Evolutionary conservation across 2,113 vertebrate genomes (phyloP).

Genomic region (Daboia siamensis): DNA sequence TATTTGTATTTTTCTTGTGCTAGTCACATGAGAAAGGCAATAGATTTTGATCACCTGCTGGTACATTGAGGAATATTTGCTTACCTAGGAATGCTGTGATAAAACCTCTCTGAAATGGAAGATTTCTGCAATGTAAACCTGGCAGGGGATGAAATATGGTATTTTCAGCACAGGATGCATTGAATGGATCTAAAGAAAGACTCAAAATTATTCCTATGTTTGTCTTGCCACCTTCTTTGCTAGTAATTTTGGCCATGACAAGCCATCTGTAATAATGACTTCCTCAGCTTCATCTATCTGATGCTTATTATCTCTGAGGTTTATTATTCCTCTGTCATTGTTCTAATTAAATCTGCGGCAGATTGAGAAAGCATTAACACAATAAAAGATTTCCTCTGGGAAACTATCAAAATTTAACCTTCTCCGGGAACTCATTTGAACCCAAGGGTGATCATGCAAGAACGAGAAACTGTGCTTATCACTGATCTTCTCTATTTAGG

Average conservation of each 20-base stretch:
- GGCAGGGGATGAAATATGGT: neutral
- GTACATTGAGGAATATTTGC: neutral
- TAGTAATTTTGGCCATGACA: neutral
- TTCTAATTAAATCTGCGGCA: constrained; percentile 41
- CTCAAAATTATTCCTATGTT: accelerated
- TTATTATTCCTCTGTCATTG: constrained; percentile 25
- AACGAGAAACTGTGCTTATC: neutral
- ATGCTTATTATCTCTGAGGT: constrained; percentile 20
- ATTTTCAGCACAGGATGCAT: neutral
- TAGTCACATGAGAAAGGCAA: constrained; percentile 4
- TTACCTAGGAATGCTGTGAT: neutral
- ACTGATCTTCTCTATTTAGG: neutral
- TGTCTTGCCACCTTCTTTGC: neutral
- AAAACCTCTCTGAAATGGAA: neutral
- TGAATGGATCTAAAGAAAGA: neutral
- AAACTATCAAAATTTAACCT: constrained; percentile 30
- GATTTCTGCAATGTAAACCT: neutral
- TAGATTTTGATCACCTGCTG: neutral
- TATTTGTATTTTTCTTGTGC: neutral
- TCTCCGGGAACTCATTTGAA: constrained; percentile 28
- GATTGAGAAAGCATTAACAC: neutral
- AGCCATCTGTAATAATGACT: neutral
- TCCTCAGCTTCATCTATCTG: neutral
- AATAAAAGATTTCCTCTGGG: constrained; percentile 33
- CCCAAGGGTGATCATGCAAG: constrained; percentile 19